These are phyloP conservation scores for Pogoniulus pusillus DNA, from an alignment of 2,797 vertebrate genomes.

Conservation along the genomic window DNA sequence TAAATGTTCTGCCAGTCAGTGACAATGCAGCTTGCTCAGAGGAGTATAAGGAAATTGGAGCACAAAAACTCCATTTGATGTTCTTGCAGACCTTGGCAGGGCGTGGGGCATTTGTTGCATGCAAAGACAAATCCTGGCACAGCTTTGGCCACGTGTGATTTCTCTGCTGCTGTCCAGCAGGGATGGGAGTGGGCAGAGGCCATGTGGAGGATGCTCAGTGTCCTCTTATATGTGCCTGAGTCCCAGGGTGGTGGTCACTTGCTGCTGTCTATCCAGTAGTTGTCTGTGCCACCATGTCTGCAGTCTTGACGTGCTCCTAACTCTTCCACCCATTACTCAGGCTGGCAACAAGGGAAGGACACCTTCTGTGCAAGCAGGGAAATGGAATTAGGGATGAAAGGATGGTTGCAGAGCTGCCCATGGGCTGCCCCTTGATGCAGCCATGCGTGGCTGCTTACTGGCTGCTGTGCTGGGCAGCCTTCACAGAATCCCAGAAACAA, in stretches of 20 bases:
- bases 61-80: background rate
- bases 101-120: rapidly evolving
- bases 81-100: background rate
- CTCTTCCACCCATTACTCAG: rapidly evolving
- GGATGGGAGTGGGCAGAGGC: rapidly evolving
- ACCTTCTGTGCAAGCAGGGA: background rate
- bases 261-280: rapidly evolving
- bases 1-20: conserved; percentile 22
- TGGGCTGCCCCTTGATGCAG: background rate
- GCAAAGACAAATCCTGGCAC: background rate
- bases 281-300: rapidly evolving
- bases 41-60: background rate
- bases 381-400: background rate
- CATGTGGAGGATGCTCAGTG: rapidly evolving
- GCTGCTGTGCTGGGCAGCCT: background rate
- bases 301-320: rapidly evolving
- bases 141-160: background rate
- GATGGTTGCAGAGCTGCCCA: background rate
- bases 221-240: rapidly evolving
- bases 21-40: background rate
- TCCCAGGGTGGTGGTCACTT: rapidly evolving
- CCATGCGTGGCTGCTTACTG: background rate
- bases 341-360: background rate
- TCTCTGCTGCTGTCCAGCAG: background rate
- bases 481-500: no score